Evolutionary conservation across 1,140 invertebrate genomes (phyloP).

Genomic region (Vanessa tameamea): DNA sequence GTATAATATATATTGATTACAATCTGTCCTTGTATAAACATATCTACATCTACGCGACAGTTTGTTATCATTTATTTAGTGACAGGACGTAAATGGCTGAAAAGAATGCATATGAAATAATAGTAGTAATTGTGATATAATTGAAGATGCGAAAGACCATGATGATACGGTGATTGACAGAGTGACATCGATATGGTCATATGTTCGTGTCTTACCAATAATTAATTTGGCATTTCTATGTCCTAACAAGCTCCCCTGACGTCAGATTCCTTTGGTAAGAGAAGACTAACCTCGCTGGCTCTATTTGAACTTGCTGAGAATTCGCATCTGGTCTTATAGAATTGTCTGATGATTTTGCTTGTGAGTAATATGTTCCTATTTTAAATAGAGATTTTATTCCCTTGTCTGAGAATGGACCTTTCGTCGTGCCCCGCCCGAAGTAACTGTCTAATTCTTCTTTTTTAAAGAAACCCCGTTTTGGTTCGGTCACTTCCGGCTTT

Average conservation of each 20-base stretch:
- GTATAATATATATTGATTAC: slow-evolving; percentile 24
- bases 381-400: slow-evolving; percentile 65
- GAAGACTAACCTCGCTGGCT: slow-evolving; percentile 67
- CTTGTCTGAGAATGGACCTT: slow-evolving; percentile 66
- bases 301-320: slow-evolving; percentile 75
- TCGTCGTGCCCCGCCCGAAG: slow-evolving; percentile 70
- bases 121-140: slow-evolving; percentile 23
- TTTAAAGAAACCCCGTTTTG: slow-evolving; percentile 66
- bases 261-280: slow-evolving; percentile 72
- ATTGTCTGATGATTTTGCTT: slow-evolving; percentile 66
- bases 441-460: slow-evolving; percentile 71
- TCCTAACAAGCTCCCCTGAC: slow-evolving; percentile 53
- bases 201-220: slow-evolving; percentile 62
- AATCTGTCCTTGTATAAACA: slow-evolving; percentile 2
- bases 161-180: slow-evolving; percentile 25
- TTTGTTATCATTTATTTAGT: slow-evolving; percentile 26
- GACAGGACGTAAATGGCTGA: slow-evolving; percentile 24
- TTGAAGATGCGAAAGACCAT: slow-evolving; percentile 34
- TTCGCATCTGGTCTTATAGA: slow-evolving; percentile 75
- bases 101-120: slow-evolving; percentile 33
- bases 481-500: slow-evolving; percentile 44
- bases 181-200: slow-evolving; percentile 38
- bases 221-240: slow-evolving; percentile 61
- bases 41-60: slow-evolving; percentile 5
- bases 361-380: slow-evolving; percentile 73